Conservation (phyloP, 2,113 vertebrate genomes). For the Reinhardtius hippoglossoides region DNA sequence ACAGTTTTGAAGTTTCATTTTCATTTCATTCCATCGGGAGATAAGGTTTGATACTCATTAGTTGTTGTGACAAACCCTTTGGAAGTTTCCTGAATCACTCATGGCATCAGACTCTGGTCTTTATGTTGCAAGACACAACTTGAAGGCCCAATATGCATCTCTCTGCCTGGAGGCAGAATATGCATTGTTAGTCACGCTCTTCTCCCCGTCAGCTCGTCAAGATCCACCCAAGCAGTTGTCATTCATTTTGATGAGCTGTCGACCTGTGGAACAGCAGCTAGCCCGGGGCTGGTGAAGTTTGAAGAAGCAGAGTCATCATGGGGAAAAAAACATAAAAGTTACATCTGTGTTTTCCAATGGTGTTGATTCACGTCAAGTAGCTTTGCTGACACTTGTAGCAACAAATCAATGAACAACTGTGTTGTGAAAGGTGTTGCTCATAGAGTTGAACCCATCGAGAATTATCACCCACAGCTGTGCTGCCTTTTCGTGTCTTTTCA, state of each 20-base stretch:
- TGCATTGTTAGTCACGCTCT: not conserved
- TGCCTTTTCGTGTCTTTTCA: not conserved
- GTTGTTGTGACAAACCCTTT: constrained; percentile 15
- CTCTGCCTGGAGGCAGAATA: constrained; percentile 20
- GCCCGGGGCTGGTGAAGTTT: constrained; percentile 33
- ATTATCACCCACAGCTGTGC: not conserved
- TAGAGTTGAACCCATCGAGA: not conserved
- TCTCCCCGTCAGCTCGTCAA: constrained; percentile 30
- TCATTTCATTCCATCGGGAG: not conserved
- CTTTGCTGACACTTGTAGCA: not conserved
- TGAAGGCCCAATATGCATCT: constrained; percentile 19
- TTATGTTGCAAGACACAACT: constrained; percentile 50
- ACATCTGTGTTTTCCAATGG: constrained; percentile 9
- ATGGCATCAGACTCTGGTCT: constrained; percentile 9
- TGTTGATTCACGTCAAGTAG: not conserved
- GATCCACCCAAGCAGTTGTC: constrained; percentile 47
- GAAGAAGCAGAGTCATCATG: not conserved
- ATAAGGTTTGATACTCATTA: constrained; percentile 22
- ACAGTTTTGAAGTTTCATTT: constrained; percentile 16
- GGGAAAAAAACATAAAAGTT: too few relatives aligned
- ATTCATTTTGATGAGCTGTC: constrained; percentile 52
- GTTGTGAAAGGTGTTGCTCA: not conserved
- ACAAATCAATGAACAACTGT: not conserved
- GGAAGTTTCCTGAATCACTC: constrained; percentile 8
- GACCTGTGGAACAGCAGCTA: constrained; percentile 20